These are phyloP conservation scores for Mesocricetus auratus DNA, from an alignment of 2,113 vertebrate genomes.

Conservation along the genomic window DNA sequence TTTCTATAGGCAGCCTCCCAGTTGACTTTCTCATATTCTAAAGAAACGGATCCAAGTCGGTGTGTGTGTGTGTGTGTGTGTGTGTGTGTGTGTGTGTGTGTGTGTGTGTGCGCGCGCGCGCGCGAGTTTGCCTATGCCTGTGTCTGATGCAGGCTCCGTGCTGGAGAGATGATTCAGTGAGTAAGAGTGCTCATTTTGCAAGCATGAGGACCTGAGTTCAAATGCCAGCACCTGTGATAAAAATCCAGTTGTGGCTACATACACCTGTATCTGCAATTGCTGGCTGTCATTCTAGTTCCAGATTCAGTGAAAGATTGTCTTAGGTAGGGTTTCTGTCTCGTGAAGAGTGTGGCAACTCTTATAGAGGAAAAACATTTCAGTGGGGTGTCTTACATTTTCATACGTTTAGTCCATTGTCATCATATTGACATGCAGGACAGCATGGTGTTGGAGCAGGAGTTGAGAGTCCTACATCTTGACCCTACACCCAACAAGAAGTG, in stretches of 20 bases:
- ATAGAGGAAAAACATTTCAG: neutral
- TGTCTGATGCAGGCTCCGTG: neutral
- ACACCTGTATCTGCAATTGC: too few relatives aligned
- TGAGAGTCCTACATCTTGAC: neutral
- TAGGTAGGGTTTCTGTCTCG: neutral
- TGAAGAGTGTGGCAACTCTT: neutral
- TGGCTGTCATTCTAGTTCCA: neutral
- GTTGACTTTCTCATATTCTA: slow-evolving; percentile 2
- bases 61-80: neutral
- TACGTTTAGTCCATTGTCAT: neutral
- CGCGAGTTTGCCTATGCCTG: too few relatives aligned
- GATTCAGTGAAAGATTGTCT: neutral
- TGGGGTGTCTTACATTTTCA: neutral
- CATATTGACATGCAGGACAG: neutral
- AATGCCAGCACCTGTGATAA: neutral
- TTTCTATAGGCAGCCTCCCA: neutral
- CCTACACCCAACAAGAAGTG: neutral
- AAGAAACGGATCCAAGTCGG: neutral
- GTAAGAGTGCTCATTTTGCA: neutral
- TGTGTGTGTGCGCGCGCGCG: too few relatives aligned
- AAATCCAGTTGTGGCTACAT: neutral
- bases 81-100: neutral
- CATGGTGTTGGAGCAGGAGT: neutral
- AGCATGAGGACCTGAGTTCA: neutral
- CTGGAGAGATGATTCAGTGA: neutral